Evolutionary conservation across 2,888 invertebrate genomes (phyloP).

Genomic region (Conistra vaccinii): DNA sequence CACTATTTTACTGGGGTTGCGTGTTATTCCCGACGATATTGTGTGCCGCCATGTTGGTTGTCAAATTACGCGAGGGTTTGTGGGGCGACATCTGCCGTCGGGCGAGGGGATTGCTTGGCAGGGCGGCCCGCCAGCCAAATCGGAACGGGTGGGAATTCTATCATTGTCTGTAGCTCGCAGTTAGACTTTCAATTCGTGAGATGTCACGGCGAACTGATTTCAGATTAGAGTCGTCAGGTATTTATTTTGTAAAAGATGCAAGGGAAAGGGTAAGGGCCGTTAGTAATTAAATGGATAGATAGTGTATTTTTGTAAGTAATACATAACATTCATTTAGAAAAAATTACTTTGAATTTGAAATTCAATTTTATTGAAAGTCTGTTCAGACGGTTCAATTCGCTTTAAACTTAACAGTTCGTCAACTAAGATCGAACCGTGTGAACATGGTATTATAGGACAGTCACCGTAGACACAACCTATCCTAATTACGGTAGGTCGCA

Average conservation of each 20-base stretch:
- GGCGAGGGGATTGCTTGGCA: slow-evolving; percentile 64
- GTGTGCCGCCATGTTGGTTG: slow-evolving; percentile 67
- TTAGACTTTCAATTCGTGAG: slow-evolving; percentile 68
- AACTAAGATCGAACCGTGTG: no score
- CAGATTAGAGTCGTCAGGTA: slow-evolving; percentile 57
- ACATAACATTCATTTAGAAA: not conserved
- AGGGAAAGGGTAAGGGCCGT: slow-evolving; percentile 32
- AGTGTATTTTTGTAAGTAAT: not conserved
- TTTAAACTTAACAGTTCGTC: no score
- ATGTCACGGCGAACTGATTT: slow-evolving; percentile 70
- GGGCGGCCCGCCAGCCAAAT: slow-evolving; percentile 63
- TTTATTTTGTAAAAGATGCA: slow-evolving; percentile 56
- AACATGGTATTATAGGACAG: no score
- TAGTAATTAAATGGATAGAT: slow-evolving; percentile 47
- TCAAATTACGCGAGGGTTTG: slow-evolving; percentile 69
- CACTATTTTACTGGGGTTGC: slow-evolving; percentile 73
- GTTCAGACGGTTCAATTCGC: no score
- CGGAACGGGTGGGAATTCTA: slow-evolving; percentile 59
- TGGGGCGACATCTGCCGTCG: slow-evolving; percentile 79
- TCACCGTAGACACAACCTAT: no score
- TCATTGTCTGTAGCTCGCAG: slow-evolving; percentile 60
- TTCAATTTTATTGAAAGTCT: no score
- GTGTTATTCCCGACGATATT: slow-evolving; percentile 70
- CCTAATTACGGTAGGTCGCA: no score
- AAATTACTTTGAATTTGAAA: not conserved